These are phyloP conservation scores for Papilio protenor DNA, from an alignment of 2,888 invertebrate genomes.

Conservation along the genomic window DNA sequence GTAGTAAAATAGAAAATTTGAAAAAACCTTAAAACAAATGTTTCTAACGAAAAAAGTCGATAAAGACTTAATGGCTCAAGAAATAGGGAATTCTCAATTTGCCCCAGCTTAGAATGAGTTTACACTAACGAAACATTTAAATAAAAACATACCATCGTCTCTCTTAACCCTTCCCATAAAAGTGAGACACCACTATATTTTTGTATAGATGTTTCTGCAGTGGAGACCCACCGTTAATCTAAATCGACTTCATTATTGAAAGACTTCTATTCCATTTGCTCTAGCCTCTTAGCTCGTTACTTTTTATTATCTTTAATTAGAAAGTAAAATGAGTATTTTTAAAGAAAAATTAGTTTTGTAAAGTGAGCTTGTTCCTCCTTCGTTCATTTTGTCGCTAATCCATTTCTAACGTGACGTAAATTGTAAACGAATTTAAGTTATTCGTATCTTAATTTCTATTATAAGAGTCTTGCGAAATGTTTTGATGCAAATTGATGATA, in stretches of 20 bases:
- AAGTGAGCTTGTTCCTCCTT: not conserved
- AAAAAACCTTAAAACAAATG: not conserved
- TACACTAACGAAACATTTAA: not conserved
- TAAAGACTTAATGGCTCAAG: constrained; percentile 29
- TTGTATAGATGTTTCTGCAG: not conserved
- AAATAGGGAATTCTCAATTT: constrained; percentile 34
- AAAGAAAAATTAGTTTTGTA: constrained; percentile 14
- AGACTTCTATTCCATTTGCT: constrained; percentile 18
- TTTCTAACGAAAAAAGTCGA: constrained; percentile 10
- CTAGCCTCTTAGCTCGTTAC: constrained; percentile 19
- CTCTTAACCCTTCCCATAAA: not conserved
- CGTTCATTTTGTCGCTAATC: not conserved
- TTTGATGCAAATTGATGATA: not conserved
- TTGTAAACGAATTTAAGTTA: not conserved
- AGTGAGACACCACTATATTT: not conserved
- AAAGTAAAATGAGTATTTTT: constrained; percentile 20
- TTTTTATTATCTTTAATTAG: constrained; percentile 34
- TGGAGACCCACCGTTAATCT: constrained; percentile 9
- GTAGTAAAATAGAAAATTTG: not conserved
- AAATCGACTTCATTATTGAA: constrained; percentile 38
- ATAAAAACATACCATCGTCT: not conserved
- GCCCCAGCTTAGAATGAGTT: not conserved
- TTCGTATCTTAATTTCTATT: not conserved
- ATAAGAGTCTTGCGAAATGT: not conserved
- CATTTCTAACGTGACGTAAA: not conserved